Conservation (phyloP, 2,797 vertebrate species). For the Darevskia mixta region DNA sequence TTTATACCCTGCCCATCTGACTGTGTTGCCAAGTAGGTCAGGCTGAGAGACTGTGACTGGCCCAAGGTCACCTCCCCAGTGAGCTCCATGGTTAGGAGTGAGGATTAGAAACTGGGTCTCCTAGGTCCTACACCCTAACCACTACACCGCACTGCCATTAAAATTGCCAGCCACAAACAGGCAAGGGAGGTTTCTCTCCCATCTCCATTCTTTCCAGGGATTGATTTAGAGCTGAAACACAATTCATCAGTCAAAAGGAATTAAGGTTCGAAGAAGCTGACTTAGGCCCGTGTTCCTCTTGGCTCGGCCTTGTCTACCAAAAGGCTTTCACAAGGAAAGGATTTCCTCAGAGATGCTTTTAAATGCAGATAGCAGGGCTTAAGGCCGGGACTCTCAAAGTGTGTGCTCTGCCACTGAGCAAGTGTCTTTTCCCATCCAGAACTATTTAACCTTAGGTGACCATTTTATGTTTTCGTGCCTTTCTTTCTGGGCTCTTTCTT, state of each 20-base stretch:
- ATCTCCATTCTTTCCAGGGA: background rate
- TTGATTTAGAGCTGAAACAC: slow-evolving; percentile 11
- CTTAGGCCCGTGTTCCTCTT: background rate
- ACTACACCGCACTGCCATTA: too few relatives aligned
- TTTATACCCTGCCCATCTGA: too few relatives aligned
- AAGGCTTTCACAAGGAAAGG: slow-evolving; percentile 3
- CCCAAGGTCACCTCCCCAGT: too few relatives aligned
- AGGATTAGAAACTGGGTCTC: too few relatives aligned
- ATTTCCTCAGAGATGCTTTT: background rate
- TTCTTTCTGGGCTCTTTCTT: background rate
- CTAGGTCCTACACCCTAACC: too few relatives aligned
- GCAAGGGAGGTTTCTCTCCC: background rate
- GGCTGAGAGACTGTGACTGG: too few relatives aligned
- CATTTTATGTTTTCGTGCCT: background rate
- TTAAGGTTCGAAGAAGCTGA: slow-evolving; percentile 5
- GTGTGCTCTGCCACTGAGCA: background rate
- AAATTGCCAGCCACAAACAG: background rate
- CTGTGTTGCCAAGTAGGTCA: too few relatives aligned
- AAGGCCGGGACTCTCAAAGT: background rate
- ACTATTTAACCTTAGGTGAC: slow-evolving; percentile 4
- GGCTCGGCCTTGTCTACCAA: background rate
- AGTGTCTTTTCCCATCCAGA: background rate
- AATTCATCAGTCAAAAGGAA: slow-evolving; percentile 3
- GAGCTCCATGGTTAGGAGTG: too few relatives aligned
- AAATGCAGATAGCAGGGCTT: background rate